Percentiles rank a stretch among this genome's conserved stretches.
Conservation (phyloP, 2,888 invertebrate species). For the Keiferia lycopersicella region DNA sequence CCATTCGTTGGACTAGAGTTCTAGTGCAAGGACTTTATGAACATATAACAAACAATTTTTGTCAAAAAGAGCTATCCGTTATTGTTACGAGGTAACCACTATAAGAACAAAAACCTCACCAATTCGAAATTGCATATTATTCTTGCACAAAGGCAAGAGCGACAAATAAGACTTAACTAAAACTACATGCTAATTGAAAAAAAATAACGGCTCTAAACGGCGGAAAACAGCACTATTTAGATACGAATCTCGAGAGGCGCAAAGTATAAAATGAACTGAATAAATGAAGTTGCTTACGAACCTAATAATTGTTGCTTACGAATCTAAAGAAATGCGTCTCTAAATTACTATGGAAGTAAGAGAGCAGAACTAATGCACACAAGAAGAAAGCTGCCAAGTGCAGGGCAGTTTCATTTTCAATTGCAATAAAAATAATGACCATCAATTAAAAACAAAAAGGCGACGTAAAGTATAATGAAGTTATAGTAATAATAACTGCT, state of each 20-base stretch:
- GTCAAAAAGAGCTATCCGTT: not conserved
- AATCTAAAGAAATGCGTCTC: no score
- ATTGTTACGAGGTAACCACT: no score
- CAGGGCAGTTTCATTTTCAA: slow-evolving; percentile 28
- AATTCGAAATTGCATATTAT: not conserved
- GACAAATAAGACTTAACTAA: not conserved
- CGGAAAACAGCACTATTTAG: slow-evolving; percentile 42
- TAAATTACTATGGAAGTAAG: slow-evolving; percentile 19
- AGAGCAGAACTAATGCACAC: slow-evolving; percentile 32
- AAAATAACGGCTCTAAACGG: slow-evolving; percentile 43
- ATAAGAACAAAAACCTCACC: not conserved
- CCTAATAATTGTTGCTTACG: no score
- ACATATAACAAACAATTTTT: not conserved
- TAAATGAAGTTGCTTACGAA: slow-evolving; percentile 4
- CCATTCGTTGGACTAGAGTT: not conserved
- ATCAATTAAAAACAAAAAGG: not conserved
- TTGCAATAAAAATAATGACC: slow-evolving; percentile 16
- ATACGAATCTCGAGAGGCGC: slow-evolving; percentile 45
- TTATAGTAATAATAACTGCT: slow-evolving; percentile 9
- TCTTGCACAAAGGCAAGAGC: not conserved
- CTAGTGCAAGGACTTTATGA: not conserved
- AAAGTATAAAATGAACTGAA: slow-evolving; percentile 34
- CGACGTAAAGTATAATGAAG: slow-evolving; percentile 2
- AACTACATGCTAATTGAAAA: slow-evolving; percentile 8
- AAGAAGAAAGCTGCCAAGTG: slow-evolving; percentile 28